Evolutionary conservation across 2,113 vertebrate genomes (phyloP).

Genomic region (Phodopus roborovskii): DNA sequence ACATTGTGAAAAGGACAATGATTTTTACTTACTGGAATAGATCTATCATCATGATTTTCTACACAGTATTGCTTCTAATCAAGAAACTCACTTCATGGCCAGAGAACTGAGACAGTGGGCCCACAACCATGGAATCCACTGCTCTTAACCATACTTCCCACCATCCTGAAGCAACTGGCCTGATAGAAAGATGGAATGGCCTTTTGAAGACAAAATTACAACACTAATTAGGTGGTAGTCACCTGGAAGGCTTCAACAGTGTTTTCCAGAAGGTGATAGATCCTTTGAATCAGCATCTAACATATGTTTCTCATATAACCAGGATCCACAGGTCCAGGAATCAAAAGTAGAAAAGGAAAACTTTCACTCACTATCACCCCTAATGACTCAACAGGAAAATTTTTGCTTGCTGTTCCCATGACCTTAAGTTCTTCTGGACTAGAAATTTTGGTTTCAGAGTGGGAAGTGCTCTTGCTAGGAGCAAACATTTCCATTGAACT

Average conservation of each 20-base stretch:
- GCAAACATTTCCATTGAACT: too few species aligned
- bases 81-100: background rate
- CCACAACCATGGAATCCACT: background rate
- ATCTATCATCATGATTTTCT: background rate
- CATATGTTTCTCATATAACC: background rate
- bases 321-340: background rate
- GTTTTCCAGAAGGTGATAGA: background rate
- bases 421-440: too few species aligned
- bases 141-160: background rate
- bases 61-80: background rate
- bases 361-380: too few species aligned
- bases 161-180: background rate
- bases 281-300: background rate
- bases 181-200: background rate
- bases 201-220: background rate
- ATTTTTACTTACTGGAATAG: background rate
- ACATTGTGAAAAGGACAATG: background rate
- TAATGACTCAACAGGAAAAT: too few species aligned
- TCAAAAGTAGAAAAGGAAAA: too few species aligned
- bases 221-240: background rate
- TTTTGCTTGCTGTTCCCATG: too few species aligned
- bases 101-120: background rate
- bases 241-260: background rate
- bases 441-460: too few species aligned
- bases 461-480: too few species aligned